A percentile compares a stretch with the other conserved stretches of the same genome.
Evolutionary conservation across 2,797 vertebrate species (phyloP).

Genomic region (Capromys pilorides): DNA sequence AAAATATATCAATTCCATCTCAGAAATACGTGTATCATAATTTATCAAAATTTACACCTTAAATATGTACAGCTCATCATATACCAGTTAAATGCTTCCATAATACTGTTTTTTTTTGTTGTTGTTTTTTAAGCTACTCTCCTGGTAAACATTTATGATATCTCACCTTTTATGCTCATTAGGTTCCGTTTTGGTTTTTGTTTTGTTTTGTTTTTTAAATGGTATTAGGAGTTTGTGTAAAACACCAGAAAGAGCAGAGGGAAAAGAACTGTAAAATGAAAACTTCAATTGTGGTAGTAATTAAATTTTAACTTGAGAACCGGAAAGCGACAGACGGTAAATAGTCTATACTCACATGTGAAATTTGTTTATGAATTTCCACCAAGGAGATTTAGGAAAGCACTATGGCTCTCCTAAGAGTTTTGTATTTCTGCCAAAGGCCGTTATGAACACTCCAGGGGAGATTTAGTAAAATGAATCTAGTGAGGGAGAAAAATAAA

Average conservation of each 20-base stretch:
- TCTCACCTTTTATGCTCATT: background rate
- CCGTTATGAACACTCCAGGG: conserved; percentile 23
- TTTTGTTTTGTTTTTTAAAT: background rate
- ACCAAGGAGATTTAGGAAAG: conserved; percentile 55
- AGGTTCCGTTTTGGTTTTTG: background rate
- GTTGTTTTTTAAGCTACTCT: background rate
- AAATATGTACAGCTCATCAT: background rate
- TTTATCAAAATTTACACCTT: background rate
- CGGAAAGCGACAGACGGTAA: conserved; percentile 66
- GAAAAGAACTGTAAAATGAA: conserved; percentile 15
- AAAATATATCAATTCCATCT: background rate
- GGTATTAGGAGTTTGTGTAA: background rate
- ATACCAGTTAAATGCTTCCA: background rate
- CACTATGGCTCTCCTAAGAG: conserved; percentile 59
- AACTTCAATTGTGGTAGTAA: conserved; percentile 48
- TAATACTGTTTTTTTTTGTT: background rate
- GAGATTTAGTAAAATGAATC: conserved; percentile 54
- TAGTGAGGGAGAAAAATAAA: conserved; percentile 27
- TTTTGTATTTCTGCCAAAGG: conserved; percentile 59
- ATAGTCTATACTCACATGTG: conserved; percentile 26
- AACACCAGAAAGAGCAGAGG: background rate
- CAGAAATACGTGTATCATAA: background rate
- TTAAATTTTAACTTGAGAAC: conserved; percentile 64
- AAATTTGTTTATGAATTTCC: conserved; percentile 66
- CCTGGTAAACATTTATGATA: background rate